phyloP scores from a whole-genome alignment of 2,797 vertebrate species.

The Malacoctenus gilli region DNA sequence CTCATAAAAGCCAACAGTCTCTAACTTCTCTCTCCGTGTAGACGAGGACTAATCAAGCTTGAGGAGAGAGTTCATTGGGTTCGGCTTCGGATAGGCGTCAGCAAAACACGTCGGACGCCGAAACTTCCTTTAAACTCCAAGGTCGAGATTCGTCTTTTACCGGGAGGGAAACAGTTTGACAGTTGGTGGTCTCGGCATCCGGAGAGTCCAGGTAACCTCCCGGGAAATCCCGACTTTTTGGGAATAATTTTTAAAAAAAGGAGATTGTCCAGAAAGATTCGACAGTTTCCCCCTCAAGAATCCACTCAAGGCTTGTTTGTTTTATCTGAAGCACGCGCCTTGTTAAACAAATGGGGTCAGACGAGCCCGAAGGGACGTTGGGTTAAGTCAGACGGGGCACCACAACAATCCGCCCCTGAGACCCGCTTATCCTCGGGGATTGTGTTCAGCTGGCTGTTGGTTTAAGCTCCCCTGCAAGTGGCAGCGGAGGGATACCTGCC shows the following conservation, averaged over 20 bases:
- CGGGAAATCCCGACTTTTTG: no score
- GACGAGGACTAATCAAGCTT: conserved; percentile 27
- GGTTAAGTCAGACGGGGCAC: conserved; percentile 39
- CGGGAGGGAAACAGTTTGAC: conserved; percentile 1
- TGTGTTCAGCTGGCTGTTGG: conserved; percentile 41
- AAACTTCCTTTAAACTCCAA: conserved; percentile 16
- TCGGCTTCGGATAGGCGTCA: no score
- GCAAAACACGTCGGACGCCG: neutral
- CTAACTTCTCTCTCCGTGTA: neutral
- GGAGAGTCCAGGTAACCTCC: conserved; percentile 7
- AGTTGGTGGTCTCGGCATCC: neutral
- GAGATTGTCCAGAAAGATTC: no score
- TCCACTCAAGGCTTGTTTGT: conserved; percentile 28
- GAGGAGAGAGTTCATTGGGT: conserved; percentile 10
- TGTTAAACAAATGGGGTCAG: conserved; percentile 33
- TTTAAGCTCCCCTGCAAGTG: conserved; percentile 17
- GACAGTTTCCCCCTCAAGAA: no score
- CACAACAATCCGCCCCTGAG: conserved; percentile 41
- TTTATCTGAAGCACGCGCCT: conserved; percentile 30
- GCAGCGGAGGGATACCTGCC: conserved; percentile 31
- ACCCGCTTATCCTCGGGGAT: conserved; percentile 51
- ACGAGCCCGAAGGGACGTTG: no score
- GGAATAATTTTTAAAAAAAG: neutral
- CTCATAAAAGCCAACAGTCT: conserved; percentile 38
- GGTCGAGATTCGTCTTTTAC: conserved; percentile 12